These are phyloP conservation scores for Leucoraja ocellata DNA, from an alignment of 2,797 vertebrate species.

Conservation along the genomic window DNA sequence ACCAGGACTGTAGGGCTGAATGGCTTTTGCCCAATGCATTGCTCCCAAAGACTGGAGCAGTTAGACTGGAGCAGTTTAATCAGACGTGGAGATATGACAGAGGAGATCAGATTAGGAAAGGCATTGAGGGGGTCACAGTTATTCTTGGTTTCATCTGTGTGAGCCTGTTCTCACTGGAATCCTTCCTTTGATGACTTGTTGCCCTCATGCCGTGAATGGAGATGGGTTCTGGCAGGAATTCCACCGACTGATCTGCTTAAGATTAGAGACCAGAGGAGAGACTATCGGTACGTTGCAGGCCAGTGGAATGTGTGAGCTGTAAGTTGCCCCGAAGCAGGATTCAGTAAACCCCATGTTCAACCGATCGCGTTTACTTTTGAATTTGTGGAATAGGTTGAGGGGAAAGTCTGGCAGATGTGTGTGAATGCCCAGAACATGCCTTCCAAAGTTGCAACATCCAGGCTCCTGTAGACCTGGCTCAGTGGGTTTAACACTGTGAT, in stretches of 20 bases:
- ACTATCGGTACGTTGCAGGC: too few relatives aligned
- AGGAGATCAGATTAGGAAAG: not conserved
- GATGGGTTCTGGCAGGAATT: not conserved
- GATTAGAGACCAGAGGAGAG: not conserved
- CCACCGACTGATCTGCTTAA: not conserved
- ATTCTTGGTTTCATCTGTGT: not conserved
- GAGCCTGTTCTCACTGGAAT: not conserved
- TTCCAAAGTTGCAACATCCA: not conserved
- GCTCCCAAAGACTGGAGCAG: too few relatives aligned
- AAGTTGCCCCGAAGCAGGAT: not conserved
- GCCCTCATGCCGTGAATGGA: not conserved
- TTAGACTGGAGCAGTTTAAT: too few relatives aligned
- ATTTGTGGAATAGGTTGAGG: not conserved
- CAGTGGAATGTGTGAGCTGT: not conserved
- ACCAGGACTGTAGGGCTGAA: too few relatives aligned
- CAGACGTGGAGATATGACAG: too few relatives aligned
- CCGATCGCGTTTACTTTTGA: not conserved
- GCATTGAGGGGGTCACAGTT: not conserved
- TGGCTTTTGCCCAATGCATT: too few relatives aligned
- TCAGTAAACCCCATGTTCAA: not conserved
- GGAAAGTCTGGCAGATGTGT: not conserved
- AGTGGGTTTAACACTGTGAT: not conserved
- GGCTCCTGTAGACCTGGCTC: not conserved
- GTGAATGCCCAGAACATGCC: not conserved
- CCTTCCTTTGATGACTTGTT: not conserved